Evolutionary conservation across 2,888 invertebrate genomes (phyloP), one percentile per base, ranked within the genome.

Genomic region (Lacanobia wlatinum): DNA sequence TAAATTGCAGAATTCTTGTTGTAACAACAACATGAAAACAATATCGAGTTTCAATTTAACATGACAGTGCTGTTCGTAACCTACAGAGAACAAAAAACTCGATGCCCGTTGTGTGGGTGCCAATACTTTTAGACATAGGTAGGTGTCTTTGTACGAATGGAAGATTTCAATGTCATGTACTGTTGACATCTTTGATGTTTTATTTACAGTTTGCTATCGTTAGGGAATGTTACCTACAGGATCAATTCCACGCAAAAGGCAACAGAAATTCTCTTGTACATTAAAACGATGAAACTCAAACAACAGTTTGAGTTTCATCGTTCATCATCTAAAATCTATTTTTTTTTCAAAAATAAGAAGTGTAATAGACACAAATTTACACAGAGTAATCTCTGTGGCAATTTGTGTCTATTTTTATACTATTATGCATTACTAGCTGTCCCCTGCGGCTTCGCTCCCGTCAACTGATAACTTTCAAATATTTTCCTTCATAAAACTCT

Each of bases 41-140:
- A 56, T 81, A 70, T 64, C 40, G n/a, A 56, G 56, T 64, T 66
- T 59, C 76, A 50, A 70, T 76, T 60, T 43, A 43, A 40, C 60
- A 70, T 79, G 60, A 70, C 66, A 73, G 55, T 70, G 66, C 58
- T 52, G 48, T 59, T 52, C 43, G 21, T 12, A 56, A 14, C 21
- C 23, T 14, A 18, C 2, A 2, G 21, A 58, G 21, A 58, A 62
- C 23, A 81, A 60, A 68, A 66, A 48, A 46, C 38, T 55, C 40
- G 0, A 55, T n/a, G 14, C 38, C 23, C 10, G 53, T 55, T 56
- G 12, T 58, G 23, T 28, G 21, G 38, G 1, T 63, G 12, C 0
- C 38, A 43, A 34, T 43, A 66, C 16, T 73, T 40, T 48, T 52
- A 3, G 63, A 63, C 48, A 55, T 60, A 75, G 28, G 28, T n/a